phyloP scores from a whole-genome alignment of 2,113 vertebrate species.

The Tenrec ecaudatus region DNA sequence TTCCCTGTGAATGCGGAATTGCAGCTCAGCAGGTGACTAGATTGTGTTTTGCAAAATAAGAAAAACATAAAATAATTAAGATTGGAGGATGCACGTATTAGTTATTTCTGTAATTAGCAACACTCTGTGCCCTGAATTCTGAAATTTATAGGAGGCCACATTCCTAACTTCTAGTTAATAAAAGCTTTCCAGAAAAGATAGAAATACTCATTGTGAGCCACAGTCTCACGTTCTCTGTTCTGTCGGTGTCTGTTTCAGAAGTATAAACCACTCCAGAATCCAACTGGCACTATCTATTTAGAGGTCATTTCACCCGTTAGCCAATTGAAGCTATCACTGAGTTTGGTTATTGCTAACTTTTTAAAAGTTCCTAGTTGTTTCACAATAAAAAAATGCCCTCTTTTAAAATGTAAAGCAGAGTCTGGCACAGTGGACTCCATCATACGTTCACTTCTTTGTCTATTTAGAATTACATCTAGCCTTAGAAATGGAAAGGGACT shows the following conservation, averaged over 20 bases:
- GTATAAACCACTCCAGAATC: not conserved
- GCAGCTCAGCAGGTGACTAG: constrained; percentile 59
- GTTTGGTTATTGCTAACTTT: not conserved
- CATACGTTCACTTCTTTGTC: not conserved
- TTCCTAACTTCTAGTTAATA: not conserved
- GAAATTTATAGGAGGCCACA: constrained; percentile 65
- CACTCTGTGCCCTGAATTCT: constrained; percentile 50
- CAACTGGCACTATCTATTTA: not conserved
- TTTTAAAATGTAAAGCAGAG: constrained; percentile 11
- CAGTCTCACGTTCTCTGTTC: not conserved
- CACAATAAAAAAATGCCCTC: not conserved
- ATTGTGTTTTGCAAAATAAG: constrained; percentile 70
- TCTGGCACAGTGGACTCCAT: not conserved
- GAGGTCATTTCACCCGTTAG: not conserved
- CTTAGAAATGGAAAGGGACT: not conserved
- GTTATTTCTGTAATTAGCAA: constrained; percentile 77
- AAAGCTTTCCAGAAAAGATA: not conserved
- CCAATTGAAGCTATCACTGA: not conserved
- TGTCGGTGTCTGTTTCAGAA: not conserved
- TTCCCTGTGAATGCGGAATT: constrained; percentile 72
- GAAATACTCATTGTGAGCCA: not conserved
- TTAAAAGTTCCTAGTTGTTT: not conserved
- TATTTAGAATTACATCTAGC: not conserved
- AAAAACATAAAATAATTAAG: constrained; percentile 67
- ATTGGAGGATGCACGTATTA: constrained; percentile 28